A percentile compares a stretch with the other conserved stretches of the same genome.
Conservation (phyloP, 2,113 vertebrate genomes). For the Thermophis baileyi region DNA sequence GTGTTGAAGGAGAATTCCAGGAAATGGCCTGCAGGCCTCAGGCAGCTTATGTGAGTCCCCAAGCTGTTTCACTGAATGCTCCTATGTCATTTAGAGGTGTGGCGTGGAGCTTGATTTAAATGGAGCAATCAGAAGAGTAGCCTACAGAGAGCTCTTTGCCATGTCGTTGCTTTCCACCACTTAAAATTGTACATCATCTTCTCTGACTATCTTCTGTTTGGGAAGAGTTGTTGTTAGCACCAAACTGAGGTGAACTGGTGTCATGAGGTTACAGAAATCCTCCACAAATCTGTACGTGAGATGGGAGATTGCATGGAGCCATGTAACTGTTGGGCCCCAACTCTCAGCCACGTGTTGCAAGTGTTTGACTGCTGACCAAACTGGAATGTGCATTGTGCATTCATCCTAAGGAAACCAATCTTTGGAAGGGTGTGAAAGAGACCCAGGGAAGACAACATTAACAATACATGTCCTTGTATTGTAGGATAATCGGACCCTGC, state of each 20-base stretch:
- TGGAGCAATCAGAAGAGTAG: background rate
- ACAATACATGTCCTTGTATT: slow-evolving; percentile 24
- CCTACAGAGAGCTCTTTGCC: background rate
- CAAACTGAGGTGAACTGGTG: background rate
- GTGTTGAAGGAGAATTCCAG: background rate
- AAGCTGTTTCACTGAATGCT: no score
- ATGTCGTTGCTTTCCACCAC: background rate
- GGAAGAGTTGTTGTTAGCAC: background rate
- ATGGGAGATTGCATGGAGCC: background rate
- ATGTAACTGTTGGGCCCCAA: background rate
- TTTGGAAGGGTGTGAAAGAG: background rate
- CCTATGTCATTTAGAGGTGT: background rate
- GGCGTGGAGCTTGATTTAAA: background rate
- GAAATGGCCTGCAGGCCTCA: background rate
- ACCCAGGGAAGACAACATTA: background rate
- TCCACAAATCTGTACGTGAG: background rate
- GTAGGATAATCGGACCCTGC: slow-evolving; percentile 68
- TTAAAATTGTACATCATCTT: background rate
- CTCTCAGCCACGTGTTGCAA: background rate
- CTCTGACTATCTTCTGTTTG: background rate
- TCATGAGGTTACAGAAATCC: background rate
- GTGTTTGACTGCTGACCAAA: background rate
- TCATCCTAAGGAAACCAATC: background rate
- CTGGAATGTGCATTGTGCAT: background rate
- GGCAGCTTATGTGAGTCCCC: background rate